Conservation (phyloP, 2,888 invertebrate genomes). For the Pilophorus perplexus region DNA sequence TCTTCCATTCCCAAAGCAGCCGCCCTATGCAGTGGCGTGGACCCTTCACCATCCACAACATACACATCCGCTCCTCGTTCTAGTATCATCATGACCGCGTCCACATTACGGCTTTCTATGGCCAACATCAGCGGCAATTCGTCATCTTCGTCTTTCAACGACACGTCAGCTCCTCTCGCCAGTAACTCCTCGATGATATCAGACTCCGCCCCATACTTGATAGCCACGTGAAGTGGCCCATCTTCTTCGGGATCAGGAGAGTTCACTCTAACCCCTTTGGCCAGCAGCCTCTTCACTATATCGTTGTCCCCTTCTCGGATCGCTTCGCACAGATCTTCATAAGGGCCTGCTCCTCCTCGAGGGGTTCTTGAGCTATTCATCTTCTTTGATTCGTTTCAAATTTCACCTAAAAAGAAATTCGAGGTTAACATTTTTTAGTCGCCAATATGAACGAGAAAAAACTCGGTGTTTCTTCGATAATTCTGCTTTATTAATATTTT, state of each 20-base stretch:
- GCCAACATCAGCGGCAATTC: slow-evolving; percentile 19
- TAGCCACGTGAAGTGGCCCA: slow-evolving; percentile 7
- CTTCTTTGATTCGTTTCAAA: no score
- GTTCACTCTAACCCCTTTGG: slow-evolving; percentile 27
- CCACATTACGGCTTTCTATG: slow-evolving; percentile 16
- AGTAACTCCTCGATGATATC: slow-evolving; percentile 14
- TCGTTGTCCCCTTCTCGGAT: slow-evolving; percentile 2
- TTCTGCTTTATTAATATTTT: no score
- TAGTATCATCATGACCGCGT: slow-evolving; percentile 8
- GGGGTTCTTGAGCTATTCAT: no score
- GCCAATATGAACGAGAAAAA: no score
- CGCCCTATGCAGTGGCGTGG: slow-evolving; percentile 23
- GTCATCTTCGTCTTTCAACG: slow-evolving; percentile 15
- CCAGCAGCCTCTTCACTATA: slow-evolving; percentile 17
- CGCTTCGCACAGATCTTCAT: slow-evolving; percentile 27
- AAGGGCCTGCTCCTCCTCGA: no score
- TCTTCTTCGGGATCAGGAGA: slow-evolving; percentile 4
- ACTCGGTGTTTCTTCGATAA: no score
- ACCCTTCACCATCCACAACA: not conserved
- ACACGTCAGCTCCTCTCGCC: slow-evolving; percentile 13
- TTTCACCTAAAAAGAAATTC: no score
- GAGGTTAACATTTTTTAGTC: no score
- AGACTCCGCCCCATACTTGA: not conserved
- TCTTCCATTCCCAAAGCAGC: slow-evolving; percentile 5
- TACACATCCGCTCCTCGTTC: slow-evolving; percentile 14